A percentile compares a stretch with the other conserved stretches of the same genome.
phyloP scores from a whole-genome alignment of 2,113 vertebrate genomes.

The Barnardius zonarius region DNA sequence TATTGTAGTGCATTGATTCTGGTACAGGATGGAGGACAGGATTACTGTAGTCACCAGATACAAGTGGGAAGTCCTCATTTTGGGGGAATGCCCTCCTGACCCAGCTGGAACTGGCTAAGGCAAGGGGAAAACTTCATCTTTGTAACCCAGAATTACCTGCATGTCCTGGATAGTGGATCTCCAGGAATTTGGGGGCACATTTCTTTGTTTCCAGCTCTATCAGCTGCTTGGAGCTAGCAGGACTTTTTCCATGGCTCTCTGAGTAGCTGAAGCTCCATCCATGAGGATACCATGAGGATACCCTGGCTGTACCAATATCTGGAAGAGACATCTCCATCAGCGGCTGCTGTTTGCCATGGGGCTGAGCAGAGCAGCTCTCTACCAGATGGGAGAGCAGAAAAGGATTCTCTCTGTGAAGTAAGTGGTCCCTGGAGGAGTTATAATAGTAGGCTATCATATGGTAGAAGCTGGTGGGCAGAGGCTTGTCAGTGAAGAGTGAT shows the following conservation, averaged over 20 bases:
- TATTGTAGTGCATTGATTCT: background rate
- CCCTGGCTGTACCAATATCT: background rate
- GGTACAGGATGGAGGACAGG: background rate
- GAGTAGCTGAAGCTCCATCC: background rate
- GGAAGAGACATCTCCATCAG: background rate
- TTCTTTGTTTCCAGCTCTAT: background rate
- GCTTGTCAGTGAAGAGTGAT: constrained; percentile 28
- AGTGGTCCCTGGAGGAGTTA: background rate
- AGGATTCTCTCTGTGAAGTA: background rate
- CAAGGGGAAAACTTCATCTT: background rate
- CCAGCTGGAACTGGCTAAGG: background rate
- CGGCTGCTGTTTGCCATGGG: background rate
- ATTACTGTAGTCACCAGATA: background rate
- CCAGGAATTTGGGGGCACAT: background rate
- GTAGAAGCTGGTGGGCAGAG: constrained; percentile 14
- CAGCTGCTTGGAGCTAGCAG: background rate
- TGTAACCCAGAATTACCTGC: background rate
- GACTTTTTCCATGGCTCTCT: background rate
- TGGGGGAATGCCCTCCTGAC: background rate
- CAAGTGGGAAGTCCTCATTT: background rate
- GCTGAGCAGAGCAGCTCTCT: background rate
- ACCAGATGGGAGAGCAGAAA: background rate
- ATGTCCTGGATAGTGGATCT: background rate
- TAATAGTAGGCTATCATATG: constrained; percentile 11
- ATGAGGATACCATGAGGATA: background rate